A percentile compares a stretch with the other conserved stretches of the same genome.
These are phyloP conservation scores for Acrobasis suavella DNA, from an alignment of 2,888 invertebrate species.

Conservation along the genomic window DNA sequence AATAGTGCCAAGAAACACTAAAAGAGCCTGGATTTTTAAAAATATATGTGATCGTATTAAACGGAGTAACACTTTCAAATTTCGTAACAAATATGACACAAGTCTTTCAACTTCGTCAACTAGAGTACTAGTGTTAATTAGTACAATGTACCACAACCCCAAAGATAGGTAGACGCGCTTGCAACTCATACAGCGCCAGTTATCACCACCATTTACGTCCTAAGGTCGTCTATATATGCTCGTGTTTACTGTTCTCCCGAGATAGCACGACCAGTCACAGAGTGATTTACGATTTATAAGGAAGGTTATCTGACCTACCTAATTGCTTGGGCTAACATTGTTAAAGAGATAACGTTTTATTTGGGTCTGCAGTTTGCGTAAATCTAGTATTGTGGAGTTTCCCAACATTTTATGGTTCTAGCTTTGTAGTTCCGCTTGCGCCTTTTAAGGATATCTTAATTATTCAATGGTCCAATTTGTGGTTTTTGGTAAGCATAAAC, in stretches of 20 bases:
- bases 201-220: constrained; percentile 18
- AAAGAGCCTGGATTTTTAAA: too few relatives aligned
- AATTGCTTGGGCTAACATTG: constrained; percentile 40
- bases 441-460: too few relatives aligned
- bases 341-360: constrained; percentile 3
- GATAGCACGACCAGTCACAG: constrained; percentile 40
- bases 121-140: constrained; percentile 12
- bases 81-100: neutral
- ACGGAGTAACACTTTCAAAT: too few relatives aligned
- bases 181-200: neutral
- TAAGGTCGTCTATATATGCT: constrained; percentile 32
- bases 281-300: constrained; percentile 49
- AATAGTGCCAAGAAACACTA: too few relatives aligned
- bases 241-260: constrained; percentile 38
- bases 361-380: neutral
- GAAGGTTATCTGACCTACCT: constrained; percentile 53
- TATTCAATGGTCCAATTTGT: too few relatives aligned
- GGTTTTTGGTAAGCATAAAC: too few relatives aligned
- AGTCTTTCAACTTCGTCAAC: neutral
- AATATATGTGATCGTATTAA: too few relatives aligned
- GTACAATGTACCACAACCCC: neutral
- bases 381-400: neutral
- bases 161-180: constrained; percentile 1
- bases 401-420: neutral
- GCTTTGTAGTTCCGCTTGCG: neutral